Conservation (phyloP, 2,888 invertebrate genomes). For the Elegia similella region DNA sequence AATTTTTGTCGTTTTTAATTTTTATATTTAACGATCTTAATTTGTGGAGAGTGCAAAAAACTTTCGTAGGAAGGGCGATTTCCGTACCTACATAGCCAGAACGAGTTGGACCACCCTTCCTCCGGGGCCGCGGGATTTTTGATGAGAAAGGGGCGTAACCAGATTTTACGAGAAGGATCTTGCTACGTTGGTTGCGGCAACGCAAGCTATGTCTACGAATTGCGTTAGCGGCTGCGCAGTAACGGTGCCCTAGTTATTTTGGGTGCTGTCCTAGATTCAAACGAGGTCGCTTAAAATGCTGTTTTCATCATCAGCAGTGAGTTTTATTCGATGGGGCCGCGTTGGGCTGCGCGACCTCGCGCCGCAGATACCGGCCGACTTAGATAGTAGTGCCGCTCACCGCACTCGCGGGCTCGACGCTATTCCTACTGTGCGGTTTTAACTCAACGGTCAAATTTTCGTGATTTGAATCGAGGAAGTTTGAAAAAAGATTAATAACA, state of each 20-base stretch:
- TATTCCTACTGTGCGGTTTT: constrained; percentile 33
- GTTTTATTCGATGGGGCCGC: constrained; percentile 73
- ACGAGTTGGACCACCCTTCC: constrained; percentile 33
- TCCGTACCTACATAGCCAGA: constrained; percentile 46
- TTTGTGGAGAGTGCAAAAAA: constrained; percentile 38
- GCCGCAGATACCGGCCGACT: constrained; percentile 40
- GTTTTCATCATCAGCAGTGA: constrained; percentile 71
- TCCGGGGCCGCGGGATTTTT: constrained; percentile 18
- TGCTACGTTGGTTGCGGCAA: constrained; percentile 36
- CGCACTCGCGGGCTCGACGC: constrained; percentile 38
- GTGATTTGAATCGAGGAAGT: neutral
- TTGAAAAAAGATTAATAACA: too few species aligned
- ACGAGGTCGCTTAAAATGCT: constrained; percentile 67
- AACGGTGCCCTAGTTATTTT: constrained; percentile 78
- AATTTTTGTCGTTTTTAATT: constrained; percentile 13
- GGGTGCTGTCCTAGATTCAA: constrained; percentile 73
- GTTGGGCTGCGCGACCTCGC: constrained; percentile 62
- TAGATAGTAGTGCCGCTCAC: constrained; percentile 47
- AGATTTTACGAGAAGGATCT: constrained; percentile 36
- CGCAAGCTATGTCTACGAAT: constrained; percentile 50
- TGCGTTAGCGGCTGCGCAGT: constrained; percentile 71
- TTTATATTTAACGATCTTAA: constrained; percentile 22
- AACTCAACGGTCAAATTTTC: constrained; percentile 16
- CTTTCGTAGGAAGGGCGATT: constrained; percentile 60
- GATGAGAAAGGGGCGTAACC: constrained; percentile 17